Conservation (phyloP, 2,113 vertebrate species). For the Halcyon malimbica region DNA sequence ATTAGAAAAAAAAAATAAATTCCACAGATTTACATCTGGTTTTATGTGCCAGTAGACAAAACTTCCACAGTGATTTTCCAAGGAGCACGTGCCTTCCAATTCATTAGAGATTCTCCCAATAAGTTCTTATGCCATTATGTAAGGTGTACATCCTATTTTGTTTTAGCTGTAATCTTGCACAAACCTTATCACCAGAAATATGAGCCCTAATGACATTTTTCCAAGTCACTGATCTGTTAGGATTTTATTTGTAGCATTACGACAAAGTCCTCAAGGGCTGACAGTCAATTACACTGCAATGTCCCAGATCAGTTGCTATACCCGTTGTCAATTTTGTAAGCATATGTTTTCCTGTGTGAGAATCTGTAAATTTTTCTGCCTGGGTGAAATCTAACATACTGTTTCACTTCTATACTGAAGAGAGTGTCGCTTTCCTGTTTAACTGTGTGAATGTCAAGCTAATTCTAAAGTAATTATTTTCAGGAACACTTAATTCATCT, state of each 20-base stretch:
- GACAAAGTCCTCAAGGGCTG: not conserved
- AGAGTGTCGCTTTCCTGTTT: not conserved
- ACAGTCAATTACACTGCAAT: not conserved
- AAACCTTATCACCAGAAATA: not conserved
- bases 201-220: not conserved
- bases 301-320: not conserved
- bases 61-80: not conserved
- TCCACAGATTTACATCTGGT: not conserved
- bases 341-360: not conserved
- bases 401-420: not conserved
- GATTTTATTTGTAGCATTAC: not conserved
- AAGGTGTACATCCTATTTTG: not conserved
- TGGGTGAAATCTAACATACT: not conserved
- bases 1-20: not conserved
- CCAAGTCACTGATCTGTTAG: not conserved
- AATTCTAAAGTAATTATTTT: constrained; percentile 23
- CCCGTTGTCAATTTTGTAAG: not conserved
- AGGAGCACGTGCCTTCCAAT: not conserved
- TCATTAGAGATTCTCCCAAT: not conserved
- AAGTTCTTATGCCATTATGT: not conserved
- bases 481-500: not conserved
- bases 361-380: not conserved
- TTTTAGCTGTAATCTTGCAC: not conserved
- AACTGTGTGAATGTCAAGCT: not conserved
- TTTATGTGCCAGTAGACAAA: not conserved